Evolutionary conservation across 2,888 invertebrate genomes (phyloP), one percentile per base, ranked within the genome.

Genomic region (Tetragonula carbonaria): DNA sequence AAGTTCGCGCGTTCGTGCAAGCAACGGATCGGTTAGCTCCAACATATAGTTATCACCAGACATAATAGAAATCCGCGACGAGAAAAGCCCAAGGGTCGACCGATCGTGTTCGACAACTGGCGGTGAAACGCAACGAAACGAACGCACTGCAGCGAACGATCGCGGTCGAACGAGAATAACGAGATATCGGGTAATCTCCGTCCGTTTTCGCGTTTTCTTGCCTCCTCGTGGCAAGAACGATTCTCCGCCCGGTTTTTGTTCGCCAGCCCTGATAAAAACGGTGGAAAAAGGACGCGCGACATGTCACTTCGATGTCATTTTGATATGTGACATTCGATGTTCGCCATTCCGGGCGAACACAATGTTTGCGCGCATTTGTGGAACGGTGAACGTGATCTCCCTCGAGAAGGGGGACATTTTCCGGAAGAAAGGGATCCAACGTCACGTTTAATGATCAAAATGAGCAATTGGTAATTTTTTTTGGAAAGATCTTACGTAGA

Each of bases 111-210:
- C 16, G 28, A 45, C 45, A 18, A 45, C 21, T 28, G 11, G 51
- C 13, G 65, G 62, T 63, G 50, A 65, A 74, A 66, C 57, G 71
- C 62, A 2, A 33, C 74, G 55, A 70, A 70, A 78, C 63, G 51
- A 65, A 65, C 38, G 74, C 28, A n/a, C 33, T 33, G 18, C 51
- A 70, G 59, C 72, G 8, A 68, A 57, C 51, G 55, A 74, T 78
- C 74, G 57, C 66, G 55, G 74, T 74, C 62, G 72, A 62, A 62
- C 63, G 57, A 76, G 80, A 63, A 71, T 55, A 51, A 59, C 65
- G 74, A 82, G 84, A 84, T 84, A 84, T 62, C 66, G 55, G 45
- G n/a, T 63, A 84, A 82, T 84, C 78, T 74, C 66, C 66, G 57
- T 11, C 3, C 21, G 28, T 50, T 70, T 28, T 45, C 72, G 51